Conservation (phyloP, 2,113 vertebrate species). For the Agelaius phoeniceus region DNA sequence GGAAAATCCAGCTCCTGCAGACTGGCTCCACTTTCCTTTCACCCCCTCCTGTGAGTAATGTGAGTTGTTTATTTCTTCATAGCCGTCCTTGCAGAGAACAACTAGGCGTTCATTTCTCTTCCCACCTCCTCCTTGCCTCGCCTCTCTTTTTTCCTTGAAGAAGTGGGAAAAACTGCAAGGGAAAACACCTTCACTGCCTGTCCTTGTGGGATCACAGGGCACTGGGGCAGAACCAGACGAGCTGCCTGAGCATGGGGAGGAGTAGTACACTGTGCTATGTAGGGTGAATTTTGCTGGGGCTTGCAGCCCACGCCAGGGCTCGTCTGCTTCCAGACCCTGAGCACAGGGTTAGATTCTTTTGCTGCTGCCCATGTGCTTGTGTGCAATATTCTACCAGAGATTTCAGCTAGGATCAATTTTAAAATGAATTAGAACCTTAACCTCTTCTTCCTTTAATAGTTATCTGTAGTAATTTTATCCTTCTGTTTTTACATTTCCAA, state of each 20-base stretch:
- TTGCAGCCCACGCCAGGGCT: not conserved
- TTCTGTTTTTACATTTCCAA: not conserved
- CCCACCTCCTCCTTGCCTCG: not conserved
- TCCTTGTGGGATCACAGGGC: not conserved
- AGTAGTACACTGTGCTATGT: not conserved
- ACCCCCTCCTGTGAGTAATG: slow-evolving; percentile 39
- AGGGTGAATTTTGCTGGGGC: not conserved
- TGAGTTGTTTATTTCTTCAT: slow-evolving; percentile 56
- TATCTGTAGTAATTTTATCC: not conserved
- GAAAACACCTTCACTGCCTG: not conserved
- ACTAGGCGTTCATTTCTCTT: slow-evolving; percentile 11
- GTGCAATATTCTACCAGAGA: not conserved
- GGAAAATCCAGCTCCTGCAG: slow-evolving; percentile 36
- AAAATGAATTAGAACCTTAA: not conserved
- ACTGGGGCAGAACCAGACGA: not conserved
- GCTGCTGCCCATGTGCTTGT: not conserved
- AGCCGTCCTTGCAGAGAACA: slow-evolving; percentile 15
- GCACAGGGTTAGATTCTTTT: not conserved
- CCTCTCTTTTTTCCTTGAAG: not conserved
- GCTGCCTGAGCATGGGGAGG: accelerated
- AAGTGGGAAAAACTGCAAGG: not conserved
- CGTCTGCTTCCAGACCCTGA: not conserved
- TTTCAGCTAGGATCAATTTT: not conserved
- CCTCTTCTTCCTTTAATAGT: not conserved
- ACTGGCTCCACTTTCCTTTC: slow-evolving; percentile 35